A percentile compares a stretch with the other conserved stretches of the same genome.
Conservation (phyloP, 2,113 vertebrate species). For the Lagopus muta region DNA sequence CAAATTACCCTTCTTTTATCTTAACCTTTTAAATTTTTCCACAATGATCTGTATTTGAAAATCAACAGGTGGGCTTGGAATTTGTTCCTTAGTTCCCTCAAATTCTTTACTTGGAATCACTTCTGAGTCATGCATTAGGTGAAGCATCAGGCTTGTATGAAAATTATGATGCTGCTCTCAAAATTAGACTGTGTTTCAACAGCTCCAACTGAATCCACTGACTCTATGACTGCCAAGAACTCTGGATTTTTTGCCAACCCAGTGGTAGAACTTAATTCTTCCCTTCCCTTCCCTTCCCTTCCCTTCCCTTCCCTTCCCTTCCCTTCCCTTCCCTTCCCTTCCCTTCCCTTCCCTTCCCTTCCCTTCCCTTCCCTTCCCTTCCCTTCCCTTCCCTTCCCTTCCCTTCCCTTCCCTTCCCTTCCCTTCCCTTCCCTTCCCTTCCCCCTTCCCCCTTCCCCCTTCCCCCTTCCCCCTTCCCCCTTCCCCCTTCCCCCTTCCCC, state of each 20-base stretch:
- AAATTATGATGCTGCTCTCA: not conserved
- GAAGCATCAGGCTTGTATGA: not conserved
- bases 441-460: too few relatives aligned
- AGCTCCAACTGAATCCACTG: not conserved
- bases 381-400: too few relatives aligned
- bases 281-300: not conserved
- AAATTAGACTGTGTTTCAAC: not conserved
- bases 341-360: not conserved
- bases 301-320: too few relatives aligned
- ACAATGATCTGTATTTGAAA: not conserved
- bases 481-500: too few relatives aligned
- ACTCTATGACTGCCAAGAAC: not conserved
- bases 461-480: not conserved
- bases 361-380: too few relatives aligned
- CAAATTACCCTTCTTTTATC: not conserved
- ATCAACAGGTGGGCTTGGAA: not conserved
- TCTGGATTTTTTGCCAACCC: not conserved
- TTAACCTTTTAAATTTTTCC: conserved; percentile 1
- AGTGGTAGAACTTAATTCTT: not conserved
- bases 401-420: not conserved
- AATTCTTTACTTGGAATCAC: not conserved
- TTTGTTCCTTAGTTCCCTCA: not conserved
- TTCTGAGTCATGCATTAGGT: not conserved
- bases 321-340: too few relatives aligned
- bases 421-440: not conserved